Percentiles rank a stretch among this genome's conserved stretches.
Evolutionary conservation across 2,888 invertebrate species (phyloP).

Genomic region (Fragum sueziense): DNA sequence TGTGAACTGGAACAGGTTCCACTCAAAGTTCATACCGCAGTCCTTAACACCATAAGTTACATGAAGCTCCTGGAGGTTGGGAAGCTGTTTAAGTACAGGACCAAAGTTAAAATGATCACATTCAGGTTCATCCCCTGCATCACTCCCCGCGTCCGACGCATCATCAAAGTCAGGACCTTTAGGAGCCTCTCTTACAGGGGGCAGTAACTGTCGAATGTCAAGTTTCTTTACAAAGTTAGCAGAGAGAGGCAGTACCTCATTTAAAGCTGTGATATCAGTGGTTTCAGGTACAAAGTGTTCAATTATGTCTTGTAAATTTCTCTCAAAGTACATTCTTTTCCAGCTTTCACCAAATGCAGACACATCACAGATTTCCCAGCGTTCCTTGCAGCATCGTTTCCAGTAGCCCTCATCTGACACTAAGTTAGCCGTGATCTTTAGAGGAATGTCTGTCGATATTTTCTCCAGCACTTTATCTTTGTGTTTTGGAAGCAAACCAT

Average conservation of each 20-base stretch:
- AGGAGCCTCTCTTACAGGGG: constrained; percentile 80
- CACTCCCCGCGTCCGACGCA: constrained; percentile 79
- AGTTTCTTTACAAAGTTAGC: constrained; percentile 79
- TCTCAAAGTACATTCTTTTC: constrained; percentile 82
- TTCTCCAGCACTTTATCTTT: constrained; percentile 79
- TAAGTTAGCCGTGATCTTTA: constrained; percentile 82
- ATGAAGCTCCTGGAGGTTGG: constrained; percentile 80
- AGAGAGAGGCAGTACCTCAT: constrained; percentile 78
- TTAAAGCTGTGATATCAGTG: constrained; percentile 77
- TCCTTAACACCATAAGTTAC: constrained; percentile 81
- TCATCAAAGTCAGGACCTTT: constrained; percentile 80
- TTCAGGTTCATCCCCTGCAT: constrained; percentile 80
- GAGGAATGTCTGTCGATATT: constrained; percentile 79
- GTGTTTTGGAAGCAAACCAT: constrained; percentile 78
- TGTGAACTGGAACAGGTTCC: constrained; percentile 83
- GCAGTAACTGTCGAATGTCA: constrained; percentile 80
- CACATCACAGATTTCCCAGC: constrained; percentile 82
- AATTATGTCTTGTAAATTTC: constrained; percentile 80
- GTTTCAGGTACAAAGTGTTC: constrained; percentile 82
- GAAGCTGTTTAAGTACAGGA: constrained; percentile 76
- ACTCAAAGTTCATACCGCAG: constrained; percentile 83
- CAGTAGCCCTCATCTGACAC: constrained; percentile 82
- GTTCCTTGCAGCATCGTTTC: constrained; percentile 80
- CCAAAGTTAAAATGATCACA: constrained; percentile 82
- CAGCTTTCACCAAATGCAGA: constrained; percentile 79